Evolutionary conservation across 2,888 invertebrate genomes (phyloP).

Genomic region (Drosophila lutescens): DNA sequence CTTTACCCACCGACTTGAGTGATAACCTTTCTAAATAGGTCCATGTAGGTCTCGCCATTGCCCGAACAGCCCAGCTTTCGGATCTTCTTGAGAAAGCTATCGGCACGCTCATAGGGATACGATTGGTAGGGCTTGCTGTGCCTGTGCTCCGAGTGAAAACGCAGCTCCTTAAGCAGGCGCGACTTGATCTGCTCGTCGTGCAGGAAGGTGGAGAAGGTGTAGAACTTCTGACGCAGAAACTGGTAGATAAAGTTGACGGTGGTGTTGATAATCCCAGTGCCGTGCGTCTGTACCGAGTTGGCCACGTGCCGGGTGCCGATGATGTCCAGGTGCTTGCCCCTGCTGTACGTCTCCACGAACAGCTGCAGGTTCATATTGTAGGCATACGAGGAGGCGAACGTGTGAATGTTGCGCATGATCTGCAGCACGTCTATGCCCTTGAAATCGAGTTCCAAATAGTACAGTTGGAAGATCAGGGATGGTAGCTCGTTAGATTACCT

Average conservation of each 20-base stretch:
- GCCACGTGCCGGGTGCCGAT: slow-evolving; percentile 97
- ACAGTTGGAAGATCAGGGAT: too few relatives aligned
- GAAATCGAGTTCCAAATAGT: neutral
- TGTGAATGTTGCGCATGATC: slow-evolving; percentile 98
- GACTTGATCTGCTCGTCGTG: slow-evolving; percentile 99
- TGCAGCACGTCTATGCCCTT: slow-evolving; percentile 96
- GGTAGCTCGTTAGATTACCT: slow-evolving; percentile 85
- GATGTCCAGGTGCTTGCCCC: slow-evolving; percentile 97
- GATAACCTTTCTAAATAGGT: slow-evolving; percentile 95
- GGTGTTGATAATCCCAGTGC: slow-evolving; percentile 97
- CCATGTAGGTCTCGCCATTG: slow-evolving; percentile 94
- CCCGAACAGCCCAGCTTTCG: slow-evolving; percentile 92
- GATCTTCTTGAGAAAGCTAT: slow-evolving; percentile 96
- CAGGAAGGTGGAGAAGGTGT: slow-evolving; percentile 97
- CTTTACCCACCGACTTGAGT: slow-evolving; percentile 92
- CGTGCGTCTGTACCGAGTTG: slow-evolving; percentile 98
- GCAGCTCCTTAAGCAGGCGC: slow-evolving; percentile 93
- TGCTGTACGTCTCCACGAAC: slow-evolving; percentile 95
- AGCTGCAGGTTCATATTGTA: slow-evolving; percentile 99
- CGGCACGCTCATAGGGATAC: slow-evolving; percentile 92
- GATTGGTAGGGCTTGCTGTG: slow-evolving; percentile 67
- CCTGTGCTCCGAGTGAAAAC: slow-evolving; percentile 89
- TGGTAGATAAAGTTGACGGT: slow-evolving; percentile 97
- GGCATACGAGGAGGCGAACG: slow-evolving; percentile 96
- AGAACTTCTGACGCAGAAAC: slow-evolving; percentile 96